A percentile compares a stretch with the other conserved stretches of the same genome.
Conservation (phyloP, 2,888 invertebrate species). For the Netelia fuscicornis region DNA sequence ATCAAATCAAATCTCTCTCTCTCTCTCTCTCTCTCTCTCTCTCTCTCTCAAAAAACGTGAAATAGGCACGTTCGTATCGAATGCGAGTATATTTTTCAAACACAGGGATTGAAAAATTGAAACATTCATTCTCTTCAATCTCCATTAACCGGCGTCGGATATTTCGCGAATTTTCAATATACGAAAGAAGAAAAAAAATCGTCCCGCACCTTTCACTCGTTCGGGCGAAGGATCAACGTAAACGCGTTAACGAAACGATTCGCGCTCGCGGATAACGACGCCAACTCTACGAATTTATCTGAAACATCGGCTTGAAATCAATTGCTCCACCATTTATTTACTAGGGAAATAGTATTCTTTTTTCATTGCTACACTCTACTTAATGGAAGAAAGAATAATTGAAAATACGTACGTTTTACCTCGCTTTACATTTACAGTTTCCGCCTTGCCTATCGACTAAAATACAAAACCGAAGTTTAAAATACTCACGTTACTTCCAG, state of each 20-base stretch:
- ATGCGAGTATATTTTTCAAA: neutral
- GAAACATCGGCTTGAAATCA: too few relatives aligned
- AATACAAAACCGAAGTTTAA: neutral
- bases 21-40: conserved; percentile 1
- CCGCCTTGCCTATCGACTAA: neutral
- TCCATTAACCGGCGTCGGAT: conserved; percentile 18
- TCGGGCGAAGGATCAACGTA: too few relatives aligned
- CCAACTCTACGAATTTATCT: too few relatives aligned
- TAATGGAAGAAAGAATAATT: too few relatives aligned
- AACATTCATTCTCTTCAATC: conserved; percentile 40
- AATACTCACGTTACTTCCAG: conserved; percentile 39
- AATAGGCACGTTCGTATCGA: neutral
- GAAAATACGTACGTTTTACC: neutral
- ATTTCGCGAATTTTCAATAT: neutral
- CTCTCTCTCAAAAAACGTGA: neutral
- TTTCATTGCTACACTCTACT: too few relatives aligned
- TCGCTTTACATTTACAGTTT: neutral
- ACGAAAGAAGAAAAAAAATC: conserved; percentile 4
- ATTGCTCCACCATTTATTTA: too few relatives aligned
- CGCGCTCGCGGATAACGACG: too few relatives aligned
- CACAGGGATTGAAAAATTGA: conserved; percentile 35
- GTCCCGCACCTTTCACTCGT: neutral
- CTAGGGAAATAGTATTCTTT: too few relatives aligned
- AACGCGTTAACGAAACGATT: neutral
- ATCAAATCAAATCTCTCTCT: too few relatives aligned